Evolutionary conservation across 2,888 invertebrate species (phyloP), one percentile per base, ranked within the genome.

Genomic region (Timema cristinae): DNA sequence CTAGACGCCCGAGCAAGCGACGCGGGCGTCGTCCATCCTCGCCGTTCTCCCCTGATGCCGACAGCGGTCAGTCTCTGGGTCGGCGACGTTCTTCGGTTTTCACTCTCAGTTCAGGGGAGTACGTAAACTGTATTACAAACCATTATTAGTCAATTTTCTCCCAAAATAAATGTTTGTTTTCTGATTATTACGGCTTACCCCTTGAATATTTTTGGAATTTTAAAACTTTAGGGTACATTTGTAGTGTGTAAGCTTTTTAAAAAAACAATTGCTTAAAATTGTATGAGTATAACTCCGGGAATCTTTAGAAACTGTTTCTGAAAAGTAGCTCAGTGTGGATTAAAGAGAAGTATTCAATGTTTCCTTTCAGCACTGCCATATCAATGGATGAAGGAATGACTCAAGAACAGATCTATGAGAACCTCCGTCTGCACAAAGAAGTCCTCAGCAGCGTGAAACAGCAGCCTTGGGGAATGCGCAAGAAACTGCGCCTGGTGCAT

Each of bases 341-440:
- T 32, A 32, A 32, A 32, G 32, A 32, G 32, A 32, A 2, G 32
- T 32, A 32, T 1, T 32, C 32, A 32, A 32, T 32, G 32, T 32
- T 32, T 32, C 32, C 32, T 32, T 32, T 69, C 80, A 92, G 92
- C 75, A 92, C 91, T 15, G 91, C 90, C 13, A 90, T 91, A 79
- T 91, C 91, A 2, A 86, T 92, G 81, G 94, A 93, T 74, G 94
- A 93, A 49, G 73, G 71, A 77, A 90, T 90, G 76, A 90, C 90
- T 0, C 92, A 95, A 79, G 94, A 95, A 79, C 93, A 94, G 83
- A 94, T 95, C 76, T 92, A 92, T 79, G 95, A 95, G 82, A 95
- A 94, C 79, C 91, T 97, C 73, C 90, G 92, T 76, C 83, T 96
- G 51, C 95, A 97, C 82, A 96, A 96, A 81, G 96, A 97, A 82